Evolutionary conservation across 2,113 vertebrate genomes (phyloP), one percentile per base, ranked within the genome.

Genomic region (Podiceps cristatus): DNA sequence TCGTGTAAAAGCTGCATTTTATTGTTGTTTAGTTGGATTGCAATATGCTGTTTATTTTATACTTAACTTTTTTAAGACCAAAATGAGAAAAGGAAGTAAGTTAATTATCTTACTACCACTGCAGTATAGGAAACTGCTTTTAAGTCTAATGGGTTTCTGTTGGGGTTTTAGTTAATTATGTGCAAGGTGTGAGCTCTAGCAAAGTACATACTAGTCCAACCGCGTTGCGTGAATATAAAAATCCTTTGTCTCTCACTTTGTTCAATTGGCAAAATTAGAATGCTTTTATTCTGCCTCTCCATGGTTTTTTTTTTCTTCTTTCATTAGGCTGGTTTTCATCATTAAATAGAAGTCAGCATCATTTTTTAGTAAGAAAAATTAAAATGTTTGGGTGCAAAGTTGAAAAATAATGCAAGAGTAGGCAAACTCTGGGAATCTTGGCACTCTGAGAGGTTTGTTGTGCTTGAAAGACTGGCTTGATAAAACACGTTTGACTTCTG

Each of bases 151-250:
- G 20, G 59, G 59, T 15, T 72, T 76, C 5, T 19, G 7, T 22
- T 87, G 55, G 27, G 13, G 13, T 66, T 66, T n/a, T 49, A 69
- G 29, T 71, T 72, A 33, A 60, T 33, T 12, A 8, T 66, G 80
- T 58, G 31, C 10, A 37, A 44, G 66, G 52, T 52, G 13, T 47
- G 68, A 71, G 62, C 24, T 90, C 1, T 5, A n/a, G 33, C 2
- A 2, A 31, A n/a, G 58, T 33, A 47, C 3, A 0, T 17, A 11
- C 11, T 10, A 17, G 27, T 67, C 37, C 1, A 1, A 10, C 69
- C 55, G 42, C 1, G 0, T 60, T 40, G 7, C 1, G 0, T 45
- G 31, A 58, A 42, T n/a, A 9, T 47, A 80, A 45, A 52, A 58
- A n/a, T 42, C 59, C 35, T 15, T 40, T 12, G n/a, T 49, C 35